Percentiles rank a stretch among this genome's conserved stretches.
Evolutionary conservation across 2,113 vertebrate genomes (phyloP).

Genomic region (Gobius niger): DNA sequence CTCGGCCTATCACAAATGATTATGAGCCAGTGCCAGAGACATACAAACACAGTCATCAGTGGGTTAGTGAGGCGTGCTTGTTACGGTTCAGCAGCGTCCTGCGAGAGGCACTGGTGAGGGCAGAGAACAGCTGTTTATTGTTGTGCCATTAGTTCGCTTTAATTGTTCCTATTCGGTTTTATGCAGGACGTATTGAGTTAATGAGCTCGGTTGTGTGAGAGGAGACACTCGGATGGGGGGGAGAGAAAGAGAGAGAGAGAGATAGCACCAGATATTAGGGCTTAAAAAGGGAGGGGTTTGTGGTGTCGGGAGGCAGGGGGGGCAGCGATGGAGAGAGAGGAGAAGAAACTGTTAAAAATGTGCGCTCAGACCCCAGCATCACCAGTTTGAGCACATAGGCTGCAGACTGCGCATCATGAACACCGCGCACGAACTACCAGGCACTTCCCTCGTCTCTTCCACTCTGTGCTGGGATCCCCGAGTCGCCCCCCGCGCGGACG

Average conservation of each 20-base stretch:
- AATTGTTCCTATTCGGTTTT: constrained; percentile 21
- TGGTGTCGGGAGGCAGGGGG: neutral
- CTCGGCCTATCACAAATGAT: constrained; percentile 31
- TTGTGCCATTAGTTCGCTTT: constrained; percentile 6
- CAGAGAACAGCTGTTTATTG: constrained; percentile 32
- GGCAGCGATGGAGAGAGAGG: constrained; percentile 29
- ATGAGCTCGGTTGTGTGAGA: neutral
- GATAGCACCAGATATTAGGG: neutral
- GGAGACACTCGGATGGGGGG: neutral
- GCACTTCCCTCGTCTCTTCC: constrained; percentile 22
- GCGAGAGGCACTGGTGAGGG: constrained; percentile 2
- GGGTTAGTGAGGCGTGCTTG: constrained; percentile 9
- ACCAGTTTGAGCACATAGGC: constrained; percentile 54
- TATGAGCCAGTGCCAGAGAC: constrained; percentile 29
- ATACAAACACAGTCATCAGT: constrained; percentile 18
- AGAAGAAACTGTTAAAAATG: constrained; percentile 67
- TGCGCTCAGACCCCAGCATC: constrained; percentile 46
- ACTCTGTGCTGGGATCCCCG: constrained; percentile 53
- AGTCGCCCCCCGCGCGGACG: constrained; percentile 46
- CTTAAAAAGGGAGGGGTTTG: constrained; percentile 16
- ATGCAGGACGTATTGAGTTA: constrained; percentile 11
- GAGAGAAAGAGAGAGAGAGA: constrained; percentile 14
- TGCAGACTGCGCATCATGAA: constrained; percentile 54
- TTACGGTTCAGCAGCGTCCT: constrained; percentile 1
- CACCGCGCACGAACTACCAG: constrained; percentile 46